Evolutionary conservation across 2,113 vertebrate genomes (phyloP).

Genomic region (Hucho hucho): DNA sequence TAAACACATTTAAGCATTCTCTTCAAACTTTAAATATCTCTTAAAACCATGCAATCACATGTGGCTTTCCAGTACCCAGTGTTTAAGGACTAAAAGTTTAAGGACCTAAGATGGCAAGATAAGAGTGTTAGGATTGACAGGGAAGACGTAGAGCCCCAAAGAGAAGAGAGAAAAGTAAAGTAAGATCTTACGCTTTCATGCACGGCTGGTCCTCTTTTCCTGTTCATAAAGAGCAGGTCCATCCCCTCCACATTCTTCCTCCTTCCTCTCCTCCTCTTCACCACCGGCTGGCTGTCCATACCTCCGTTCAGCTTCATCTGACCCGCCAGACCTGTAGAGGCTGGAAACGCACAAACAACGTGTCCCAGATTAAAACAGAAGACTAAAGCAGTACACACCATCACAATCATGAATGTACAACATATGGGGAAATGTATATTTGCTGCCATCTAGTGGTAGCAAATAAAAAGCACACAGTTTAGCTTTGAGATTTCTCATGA

Average conservation of each 20-base stretch:
- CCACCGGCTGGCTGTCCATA: conserved; percentile 82
- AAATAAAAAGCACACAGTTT: background rate
- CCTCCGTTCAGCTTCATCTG: conserved; percentile 85
- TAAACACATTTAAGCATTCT: too few relatives aligned
- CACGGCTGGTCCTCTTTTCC: conserved; percentile 70
- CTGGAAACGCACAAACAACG: conserved; percentile 28
- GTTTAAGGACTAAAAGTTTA: background rate
- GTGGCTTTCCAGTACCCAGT: too few relatives aligned
- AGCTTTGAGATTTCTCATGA: too few relatives aligned
- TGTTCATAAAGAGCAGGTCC: conserved; percentile 90
- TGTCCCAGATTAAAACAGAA: background rate
- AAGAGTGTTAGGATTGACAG: background rate
- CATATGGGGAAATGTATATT: background rate
- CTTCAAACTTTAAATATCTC: too few relatives aligned
- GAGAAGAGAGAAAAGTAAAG: background rate
- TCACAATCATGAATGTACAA: background rate
- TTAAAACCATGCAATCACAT: too few relatives aligned
- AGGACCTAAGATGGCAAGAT: background rate
- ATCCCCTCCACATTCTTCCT: conserved; percentile 96
- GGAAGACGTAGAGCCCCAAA: background rate
- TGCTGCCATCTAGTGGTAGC: conserved; percentile 51
- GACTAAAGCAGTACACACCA: background rate
- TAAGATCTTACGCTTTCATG: conserved; percentile 80
- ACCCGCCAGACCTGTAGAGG: conserved; percentile 70
- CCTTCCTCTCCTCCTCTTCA: conserved; percentile 91